phyloP scores from a whole-genome alignment of 1,140 invertebrate species.

The Hormaphis cornu region DNA sequence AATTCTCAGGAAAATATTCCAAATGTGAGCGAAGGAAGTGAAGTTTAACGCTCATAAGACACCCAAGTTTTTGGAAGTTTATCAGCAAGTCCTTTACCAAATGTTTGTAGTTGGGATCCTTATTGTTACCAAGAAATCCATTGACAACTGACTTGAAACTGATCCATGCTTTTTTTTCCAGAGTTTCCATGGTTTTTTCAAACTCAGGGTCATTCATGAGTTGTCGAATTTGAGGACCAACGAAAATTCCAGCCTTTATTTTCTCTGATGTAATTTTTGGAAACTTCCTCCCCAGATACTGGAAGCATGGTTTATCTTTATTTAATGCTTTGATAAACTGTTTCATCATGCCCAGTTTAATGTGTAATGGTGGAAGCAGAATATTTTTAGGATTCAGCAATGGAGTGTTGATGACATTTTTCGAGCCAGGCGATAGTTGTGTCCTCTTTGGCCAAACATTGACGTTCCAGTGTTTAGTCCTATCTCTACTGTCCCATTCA shows the following conservation, averaged over 20 bases:
- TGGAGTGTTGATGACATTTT: conserved; percentile 40
- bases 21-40: conserved; percentile 42
- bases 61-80: conserved; percentile 38
- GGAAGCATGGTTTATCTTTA: conserved; percentile 35
- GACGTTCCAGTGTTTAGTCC: conserved; percentile 39
- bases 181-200: conserved; percentile 31
- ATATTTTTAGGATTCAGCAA: conserved; percentile 39
- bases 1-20: conserved; percentile 41
- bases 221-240: conserved; percentile 40
- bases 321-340: conserved; percentile 40
- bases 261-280: background rate
- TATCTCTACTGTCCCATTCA: conserved; percentile 43
- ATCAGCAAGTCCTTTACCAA: conserved; percentile 38
- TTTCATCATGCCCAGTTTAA: conserved; percentile 42
- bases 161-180: conserved; percentile 35
- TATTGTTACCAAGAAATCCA: conserved; percentile 37
- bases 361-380: conserved; percentile 41
- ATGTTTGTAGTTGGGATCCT: conserved; percentile 37
- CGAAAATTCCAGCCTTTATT: conserved; percentile 28
- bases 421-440: conserved; percentile 36
- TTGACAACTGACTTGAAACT: conserved; percentile 34
- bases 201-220: conserved; percentile 36
- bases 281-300: background rate
- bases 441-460: conserved; percentile 38
- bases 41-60: conserved; percentile 41